A percentile compares a stretch with the other conserved stretches of the same genome.
phyloP scores from a whole-genome alignment of 2,113 vertebrate species.

The Cygnus buccinator region DNA sequence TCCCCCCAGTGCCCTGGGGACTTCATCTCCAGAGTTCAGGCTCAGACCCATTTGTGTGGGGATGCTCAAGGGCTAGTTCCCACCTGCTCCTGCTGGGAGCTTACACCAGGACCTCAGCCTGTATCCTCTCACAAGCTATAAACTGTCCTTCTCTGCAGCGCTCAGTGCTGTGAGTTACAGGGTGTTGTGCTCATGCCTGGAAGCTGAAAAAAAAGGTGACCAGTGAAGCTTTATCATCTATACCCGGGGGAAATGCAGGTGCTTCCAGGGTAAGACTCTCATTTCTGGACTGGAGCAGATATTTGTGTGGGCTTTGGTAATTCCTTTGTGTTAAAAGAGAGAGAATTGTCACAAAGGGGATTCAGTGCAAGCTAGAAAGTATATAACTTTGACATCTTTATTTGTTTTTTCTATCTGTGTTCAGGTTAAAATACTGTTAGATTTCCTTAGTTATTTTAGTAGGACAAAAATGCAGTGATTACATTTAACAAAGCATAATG shows the following conservation, averaged over 20 bases:
- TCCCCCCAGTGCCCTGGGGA: accelerated
- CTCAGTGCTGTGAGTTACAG: not conserved
- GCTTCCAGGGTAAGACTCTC: not conserved
- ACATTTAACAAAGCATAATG: not conserved
- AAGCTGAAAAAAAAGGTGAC: not conserved
- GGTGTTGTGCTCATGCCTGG: not conserved
- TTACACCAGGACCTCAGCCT: not conserved
- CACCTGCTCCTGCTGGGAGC: not conserved
- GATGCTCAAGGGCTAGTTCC: not conserved
- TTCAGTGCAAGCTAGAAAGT: not conserved
- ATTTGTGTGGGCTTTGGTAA: not conserved
- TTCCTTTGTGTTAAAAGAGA: not conserved
- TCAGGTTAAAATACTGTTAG: not conserved
- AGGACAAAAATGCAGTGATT: not conserved
- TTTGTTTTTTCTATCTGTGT: not conserved
- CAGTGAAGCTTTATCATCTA: not conserved
- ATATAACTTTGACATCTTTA: not conserved
- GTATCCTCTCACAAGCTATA: not conserved
- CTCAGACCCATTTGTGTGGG: not conserved
- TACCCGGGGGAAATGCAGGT: not conserved
- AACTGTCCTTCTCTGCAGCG: not conserved
- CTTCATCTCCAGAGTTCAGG: not conserved
- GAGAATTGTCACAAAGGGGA: not conserved
- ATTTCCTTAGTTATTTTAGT: not conserved
- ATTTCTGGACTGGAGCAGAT: not conserved